A percentile compares a stretch with the other conserved stretches of the same genome.
phyloP scores from a whole-genome alignment of 2,888 invertebrate species.

The Dexiosoma caninum region DNA sequence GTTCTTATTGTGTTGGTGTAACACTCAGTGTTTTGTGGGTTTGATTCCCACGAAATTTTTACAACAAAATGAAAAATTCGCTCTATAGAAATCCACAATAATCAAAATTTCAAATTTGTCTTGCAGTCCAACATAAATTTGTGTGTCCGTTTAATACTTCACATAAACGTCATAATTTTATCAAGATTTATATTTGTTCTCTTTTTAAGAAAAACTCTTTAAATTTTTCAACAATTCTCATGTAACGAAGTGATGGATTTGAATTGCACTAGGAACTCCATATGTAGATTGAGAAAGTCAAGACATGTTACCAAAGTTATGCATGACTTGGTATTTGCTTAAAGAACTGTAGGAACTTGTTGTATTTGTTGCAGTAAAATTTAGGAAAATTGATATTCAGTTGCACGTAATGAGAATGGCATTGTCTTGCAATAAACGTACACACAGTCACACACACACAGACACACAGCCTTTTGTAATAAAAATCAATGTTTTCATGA shows the following conservation, averaged over 20 bases:
- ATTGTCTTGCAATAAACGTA: neutral
- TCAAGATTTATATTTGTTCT: conserved; percentile 33
- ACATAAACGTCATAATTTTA: conserved; percentile 17
- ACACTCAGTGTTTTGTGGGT: too few relatives aligned
- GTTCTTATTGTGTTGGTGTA: too few relatives aligned
- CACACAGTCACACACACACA: too few relatives aligned
- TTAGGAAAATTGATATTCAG: neutral
- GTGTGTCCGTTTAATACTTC: conserved; percentile 9
- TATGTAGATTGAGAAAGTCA: neutral
- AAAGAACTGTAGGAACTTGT: conserved; percentile 42
- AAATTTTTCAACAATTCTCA: conserved; percentile 28
- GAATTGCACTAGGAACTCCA: neutral
- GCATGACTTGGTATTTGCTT: conserved; percentile 51
- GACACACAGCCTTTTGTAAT: too few relatives aligned
- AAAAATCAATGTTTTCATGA: too few relatives aligned
- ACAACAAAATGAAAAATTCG: neutral
- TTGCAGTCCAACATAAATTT: neutral
- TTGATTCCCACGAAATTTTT: too few relatives aligned
- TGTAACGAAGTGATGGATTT: neutral
- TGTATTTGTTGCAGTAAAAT: neutral
- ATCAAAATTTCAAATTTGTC: neutral
- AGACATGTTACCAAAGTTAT: conserved; percentile 34
- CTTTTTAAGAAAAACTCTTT: conserved; percentile 14
- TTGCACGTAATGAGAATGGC: neutral
- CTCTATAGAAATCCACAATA: neutral